A percentile compares a stretch with the other conserved stretches of the same genome.
Evolutionary conservation across 92 coral and sea anemone genomes (phyloP).

Genomic region (Nematostella vectensis): DNA sequence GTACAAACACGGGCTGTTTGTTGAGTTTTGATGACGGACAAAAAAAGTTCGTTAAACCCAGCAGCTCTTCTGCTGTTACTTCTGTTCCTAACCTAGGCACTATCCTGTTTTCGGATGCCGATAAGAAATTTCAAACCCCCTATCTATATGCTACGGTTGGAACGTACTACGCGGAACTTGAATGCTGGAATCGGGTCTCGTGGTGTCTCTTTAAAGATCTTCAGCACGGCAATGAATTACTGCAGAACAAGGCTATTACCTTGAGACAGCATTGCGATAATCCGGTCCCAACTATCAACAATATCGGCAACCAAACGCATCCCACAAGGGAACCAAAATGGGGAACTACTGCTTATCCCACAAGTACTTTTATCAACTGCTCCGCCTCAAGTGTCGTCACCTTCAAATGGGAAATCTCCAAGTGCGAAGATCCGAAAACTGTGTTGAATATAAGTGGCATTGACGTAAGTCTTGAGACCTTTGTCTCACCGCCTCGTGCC

Average conservation of each 20-base stretch:
- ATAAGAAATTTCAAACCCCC: slow-evolving; percentile 1
- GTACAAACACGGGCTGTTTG: slow-evolving; percentile 33
- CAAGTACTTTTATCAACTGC: slow-evolving; percentile 26
- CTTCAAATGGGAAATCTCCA: slow-evolving; percentile 28
- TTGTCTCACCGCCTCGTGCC: slow-evolving; percentile 12
- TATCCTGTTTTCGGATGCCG: neutral
- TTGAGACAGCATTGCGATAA: slow-evolving; percentile 21
- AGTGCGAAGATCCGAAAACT: neutral
- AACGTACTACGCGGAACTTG: slow-evolving; percentile 10
- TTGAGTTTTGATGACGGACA: slow-evolving; percentile 6
- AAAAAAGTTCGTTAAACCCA: slow-evolving; percentile 3
- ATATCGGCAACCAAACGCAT: slow-evolving; percentile 3
- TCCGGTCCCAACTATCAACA: slow-evolving; percentile 25
- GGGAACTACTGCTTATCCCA: slow-evolving; percentile 9
- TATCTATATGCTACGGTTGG: slow-evolving; percentile 5
- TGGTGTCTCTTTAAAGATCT: too few relatives aligned
- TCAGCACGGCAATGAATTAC: neutral
- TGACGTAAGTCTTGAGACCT: neutral
- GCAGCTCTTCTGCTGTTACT: slow-evolving; percentile 2
- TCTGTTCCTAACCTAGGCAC: neutral
- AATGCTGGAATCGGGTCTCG: slow-evolving; percentile 37
- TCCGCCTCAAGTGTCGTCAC: neutral
- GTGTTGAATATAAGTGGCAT: neutral
- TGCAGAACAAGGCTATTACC: slow-evolving; percentile 7
- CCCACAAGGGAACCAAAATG: slow-evolving; percentile 18